Conservation (phyloP, 2,113 vertebrate genomes). For the Tragelaphus scriptus region DNA sequence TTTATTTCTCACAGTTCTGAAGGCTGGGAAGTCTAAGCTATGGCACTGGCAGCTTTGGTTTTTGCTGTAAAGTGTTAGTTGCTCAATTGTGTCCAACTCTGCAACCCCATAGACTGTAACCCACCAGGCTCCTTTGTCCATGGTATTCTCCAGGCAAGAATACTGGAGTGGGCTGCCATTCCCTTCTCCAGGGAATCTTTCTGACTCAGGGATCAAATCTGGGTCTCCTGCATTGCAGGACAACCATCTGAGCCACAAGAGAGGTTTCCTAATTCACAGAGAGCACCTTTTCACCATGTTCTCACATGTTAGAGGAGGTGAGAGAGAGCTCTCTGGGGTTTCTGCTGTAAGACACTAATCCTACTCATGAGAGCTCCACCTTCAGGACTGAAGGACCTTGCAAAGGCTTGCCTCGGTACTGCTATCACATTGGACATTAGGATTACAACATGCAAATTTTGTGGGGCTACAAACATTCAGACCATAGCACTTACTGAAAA, state of each 20-base stretch:
- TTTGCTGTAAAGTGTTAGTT: neutral
- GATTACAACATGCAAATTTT: neutral
- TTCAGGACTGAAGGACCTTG: neutral
- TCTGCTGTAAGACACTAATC: neutral
- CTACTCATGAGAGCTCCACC: neutral
- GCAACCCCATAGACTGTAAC: neutral
- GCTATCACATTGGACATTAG: neutral
- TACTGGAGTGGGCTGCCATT: neutral
- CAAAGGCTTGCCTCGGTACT: neutral
- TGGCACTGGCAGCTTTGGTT: rapidly evolving
- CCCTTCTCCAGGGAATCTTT: neutral
- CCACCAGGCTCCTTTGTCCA: neutral
- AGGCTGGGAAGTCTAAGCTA: neutral
- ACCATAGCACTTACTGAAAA: neutral
- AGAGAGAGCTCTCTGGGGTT: neutral
- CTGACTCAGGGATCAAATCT: neutral
- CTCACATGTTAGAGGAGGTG: neutral
- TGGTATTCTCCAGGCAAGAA: neutral
- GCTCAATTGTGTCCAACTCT: neutral
- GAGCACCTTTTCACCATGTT: neutral
- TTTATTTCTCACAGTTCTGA: neutral
- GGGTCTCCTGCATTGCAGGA: neutral
- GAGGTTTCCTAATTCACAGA: neutral
- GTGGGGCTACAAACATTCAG: neutral
- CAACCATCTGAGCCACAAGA: neutral